phyloP scores from a whole-genome alignment of 92 coral and sea anemone genomes.

The Anthopleura xanthogrammica region DNA sequence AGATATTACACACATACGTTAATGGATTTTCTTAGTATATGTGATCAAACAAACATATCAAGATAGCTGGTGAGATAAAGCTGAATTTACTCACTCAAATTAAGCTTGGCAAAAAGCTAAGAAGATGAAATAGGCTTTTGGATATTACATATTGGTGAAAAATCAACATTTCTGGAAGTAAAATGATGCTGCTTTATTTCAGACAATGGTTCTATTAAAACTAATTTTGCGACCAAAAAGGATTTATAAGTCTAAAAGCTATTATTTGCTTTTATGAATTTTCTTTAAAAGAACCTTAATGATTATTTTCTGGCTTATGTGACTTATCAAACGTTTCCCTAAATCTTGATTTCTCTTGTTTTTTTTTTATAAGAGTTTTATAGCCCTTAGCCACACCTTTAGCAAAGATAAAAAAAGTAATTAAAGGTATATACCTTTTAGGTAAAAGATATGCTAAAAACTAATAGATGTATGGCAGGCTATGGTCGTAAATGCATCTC shows the following conservation, averaged over 20 bases:
- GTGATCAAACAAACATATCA: conserved; percentile 7
- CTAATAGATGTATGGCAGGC: background rate
- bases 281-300: background rate
- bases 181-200: background rate
- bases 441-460: background rate
- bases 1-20: background rate
- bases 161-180: background rate
- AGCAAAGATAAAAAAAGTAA: background rate
- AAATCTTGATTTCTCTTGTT: background rate
- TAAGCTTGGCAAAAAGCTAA: background rate
- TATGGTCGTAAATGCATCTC: background rate
- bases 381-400: background rate
- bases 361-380: background rate
- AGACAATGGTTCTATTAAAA: background rate
- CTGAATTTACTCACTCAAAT: background rate
- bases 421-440: background rate
- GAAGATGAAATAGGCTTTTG: background rate
- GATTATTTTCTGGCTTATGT: background rate
- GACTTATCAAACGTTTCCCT: background rate
- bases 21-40: conserved; percentile 11
- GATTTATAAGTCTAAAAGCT: background rate
- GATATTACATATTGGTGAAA: background rate
- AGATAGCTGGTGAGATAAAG: background rate
- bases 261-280: background rate
- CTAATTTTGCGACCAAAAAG: background rate